Evolutionary conservation across 2,113 vertebrate genomes (phyloP).

Genomic region (Lota lota): DNA sequence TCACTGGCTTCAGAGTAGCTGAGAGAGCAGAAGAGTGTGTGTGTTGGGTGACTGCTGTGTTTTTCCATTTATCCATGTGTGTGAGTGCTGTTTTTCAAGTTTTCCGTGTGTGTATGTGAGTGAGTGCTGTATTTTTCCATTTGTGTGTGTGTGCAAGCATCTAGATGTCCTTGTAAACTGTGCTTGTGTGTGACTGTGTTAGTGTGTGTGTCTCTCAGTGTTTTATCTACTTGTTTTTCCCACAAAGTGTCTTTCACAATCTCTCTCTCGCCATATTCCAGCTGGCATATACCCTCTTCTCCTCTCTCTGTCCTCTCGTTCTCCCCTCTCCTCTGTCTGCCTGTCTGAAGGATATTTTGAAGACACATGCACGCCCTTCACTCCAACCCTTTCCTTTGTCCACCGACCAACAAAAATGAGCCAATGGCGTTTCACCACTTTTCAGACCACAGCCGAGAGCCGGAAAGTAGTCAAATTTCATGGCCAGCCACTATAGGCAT

Average conservation of each 20-base stretch:
- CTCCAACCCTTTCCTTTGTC: neutral
- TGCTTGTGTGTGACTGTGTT: slow-evolving; percentile 14
- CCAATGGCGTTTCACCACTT: neutral
- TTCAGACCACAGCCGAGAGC: neutral
- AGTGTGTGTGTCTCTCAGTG: slow-evolving; percentile 3
- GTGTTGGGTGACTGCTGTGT: neutral
- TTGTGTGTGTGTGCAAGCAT: slow-evolving; percentile 1
- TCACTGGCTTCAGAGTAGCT: neutral
- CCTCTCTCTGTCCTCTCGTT: slow-evolving; percentile 17
- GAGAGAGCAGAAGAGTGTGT: neutral
- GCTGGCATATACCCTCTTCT: slow-evolving; percentile 42
- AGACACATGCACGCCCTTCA: slow-evolving; percentile 13
- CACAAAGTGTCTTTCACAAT: slow-evolving; percentile 27
- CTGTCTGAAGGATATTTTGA: slow-evolving; percentile 41
- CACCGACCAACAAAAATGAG: neutral
- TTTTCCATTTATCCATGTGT: slow-evolving; percentile 1
- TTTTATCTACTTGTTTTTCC: slow-evolving; percentile 22
- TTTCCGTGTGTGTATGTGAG: slow-evolving; percentile 11
- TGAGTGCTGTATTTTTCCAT: slow-evolving; percentile 19
- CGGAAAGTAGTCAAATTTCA: slow-evolving; percentile 41
- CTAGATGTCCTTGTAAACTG: neutral
- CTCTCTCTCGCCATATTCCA: slow-evolving; percentile 38
- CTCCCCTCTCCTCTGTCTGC: slow-evolving; percentile 13
- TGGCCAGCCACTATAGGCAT: slow-evolving; percentile 27
- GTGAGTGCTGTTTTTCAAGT: slow-evolving; percentile 3